Evolutionary conservation across 2,888 invertebrate species (phyloP), one percentile per base, ranked within the genome.

Genomic region (Drosophila mercatorum): DNA sequence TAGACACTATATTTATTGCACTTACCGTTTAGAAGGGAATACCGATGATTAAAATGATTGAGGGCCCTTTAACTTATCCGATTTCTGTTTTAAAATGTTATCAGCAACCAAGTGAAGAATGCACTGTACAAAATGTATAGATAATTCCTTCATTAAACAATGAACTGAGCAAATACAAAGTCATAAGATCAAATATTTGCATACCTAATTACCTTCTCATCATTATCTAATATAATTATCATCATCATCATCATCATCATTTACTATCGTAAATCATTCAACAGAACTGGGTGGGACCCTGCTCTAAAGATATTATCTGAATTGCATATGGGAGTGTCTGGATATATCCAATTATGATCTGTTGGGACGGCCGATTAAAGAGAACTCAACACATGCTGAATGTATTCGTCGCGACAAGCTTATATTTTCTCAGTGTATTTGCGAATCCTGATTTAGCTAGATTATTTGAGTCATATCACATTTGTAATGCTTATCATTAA

Each of bases 241-340:
- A 60, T 68, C 26, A 53, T 5, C 12, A 5, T 8, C 8, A 28
- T 51, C 26, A 53, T 5, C 12, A 5, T 8, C 8, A 28, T 51
- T 51, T 2, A 6, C 46, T 36, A 43, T 51, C 44, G 34, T 57
- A 28, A 52, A 40, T 10, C n/a, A 2, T 40, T 14, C 8, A 31
- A 22, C 36, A 41, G 17, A 60, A 34, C 12, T 58, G 43, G 75
- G 69, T 56, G 34, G 7, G 36, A 8, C 22, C 3, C 31, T 34
- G 17, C 28, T 34, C n/a, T 34, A 17, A 11, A 63, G 31, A 57
- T 55, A n/a, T 11, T 43, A 61, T 61, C 57, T 38, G 22, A 63
- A 64, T 64, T 38, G 31, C 34, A 43, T 22, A 36, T 51, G 53
- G 60, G 72, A 52, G 70, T 51, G 76, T 68, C 58, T 43, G 57